Percentiles rank a stretch among this genome's conserved stretches.
These are phyloP conservation scores for Eupeodes latifasciatus DNA, from an alignment of 2,888 invertebrate genomes.

Conservation along the genomic window DNA sequence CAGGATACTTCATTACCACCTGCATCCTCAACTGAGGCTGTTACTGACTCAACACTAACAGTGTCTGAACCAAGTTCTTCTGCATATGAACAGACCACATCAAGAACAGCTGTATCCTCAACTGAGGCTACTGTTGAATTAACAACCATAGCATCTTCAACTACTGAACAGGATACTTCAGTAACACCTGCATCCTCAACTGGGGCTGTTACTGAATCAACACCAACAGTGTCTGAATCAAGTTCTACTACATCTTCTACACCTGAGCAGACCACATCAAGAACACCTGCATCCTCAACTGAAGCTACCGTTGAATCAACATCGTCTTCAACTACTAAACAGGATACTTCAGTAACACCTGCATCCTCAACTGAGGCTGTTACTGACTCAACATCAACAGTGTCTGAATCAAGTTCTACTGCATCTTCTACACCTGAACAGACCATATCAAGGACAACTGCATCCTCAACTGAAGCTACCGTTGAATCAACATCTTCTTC, in stretches of 20 bases:
- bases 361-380: not conserved
- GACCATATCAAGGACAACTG: not conserved
- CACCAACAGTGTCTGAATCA: not conserved
- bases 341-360: too few species aligned
- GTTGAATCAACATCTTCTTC: too few species aligned
- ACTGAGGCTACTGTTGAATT: not conserved
- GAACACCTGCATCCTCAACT: not conserved
- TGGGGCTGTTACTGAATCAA: not conserved
- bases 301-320: too few species aligned
- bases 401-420: not conserved
- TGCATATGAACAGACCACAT: not conserved
- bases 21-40: too few species aligned
- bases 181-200: not conserved
- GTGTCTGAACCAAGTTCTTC: not conserved
- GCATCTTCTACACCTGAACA: not conserved
- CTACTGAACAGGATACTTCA: not conserved
- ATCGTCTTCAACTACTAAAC: too few species aligned
- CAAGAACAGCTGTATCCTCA: not conserved
- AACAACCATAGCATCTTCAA: not conserved
- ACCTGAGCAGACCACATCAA: too few species aligned
- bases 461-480: too few species aligned
- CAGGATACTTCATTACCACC: too few species aligned
- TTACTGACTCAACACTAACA: not conserved
- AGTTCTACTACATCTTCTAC: not conserved
- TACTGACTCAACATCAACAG: not conserved